These are phyloP conservation scores for Tragelaphus buxtoni DNA, from an alignment of 2,113 vertebrate genomes.

Conservation along the genomic window DNA sequence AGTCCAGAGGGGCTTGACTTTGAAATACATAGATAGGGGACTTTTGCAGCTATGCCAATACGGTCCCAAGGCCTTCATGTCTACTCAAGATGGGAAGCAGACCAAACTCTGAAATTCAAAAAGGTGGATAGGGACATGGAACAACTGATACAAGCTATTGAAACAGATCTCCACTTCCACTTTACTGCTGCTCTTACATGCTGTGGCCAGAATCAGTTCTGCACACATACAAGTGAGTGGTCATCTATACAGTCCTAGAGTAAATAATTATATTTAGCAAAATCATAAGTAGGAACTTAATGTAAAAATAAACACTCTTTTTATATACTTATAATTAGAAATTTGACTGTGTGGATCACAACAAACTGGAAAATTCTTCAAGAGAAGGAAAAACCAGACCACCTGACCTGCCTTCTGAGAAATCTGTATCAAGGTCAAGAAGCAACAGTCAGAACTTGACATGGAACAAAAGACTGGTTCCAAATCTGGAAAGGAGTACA, in stretches of 20 bases:
- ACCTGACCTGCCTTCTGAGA: background rate
- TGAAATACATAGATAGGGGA: background rate
- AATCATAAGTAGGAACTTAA: background rate
- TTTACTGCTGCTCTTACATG: background rate
- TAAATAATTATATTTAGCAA: background rate
- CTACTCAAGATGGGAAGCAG: background rate
- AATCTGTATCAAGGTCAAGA: background rate
- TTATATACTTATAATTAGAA: background rate
- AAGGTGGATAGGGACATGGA: background rate
- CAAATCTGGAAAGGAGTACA: background rate
- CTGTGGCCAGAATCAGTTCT: background rate
- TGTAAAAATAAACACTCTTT: background rate
- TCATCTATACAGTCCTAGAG: background rate
- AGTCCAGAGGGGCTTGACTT: background rate
- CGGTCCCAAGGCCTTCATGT: background rate
- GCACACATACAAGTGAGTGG: background rate
- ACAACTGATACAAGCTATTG: background rate
- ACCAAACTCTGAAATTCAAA: background rate
- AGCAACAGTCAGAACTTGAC: background rate
- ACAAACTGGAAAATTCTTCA: background rate
- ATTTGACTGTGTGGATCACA: background rate
- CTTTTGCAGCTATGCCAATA: background rate
- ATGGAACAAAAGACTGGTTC: background rate
- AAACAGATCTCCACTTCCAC: background rate
- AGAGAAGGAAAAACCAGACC: background rate